phyloP scores from a whole-genome alignment of 2,113 vertebrate species.

The Chrysochloris asiatica region DNA sequence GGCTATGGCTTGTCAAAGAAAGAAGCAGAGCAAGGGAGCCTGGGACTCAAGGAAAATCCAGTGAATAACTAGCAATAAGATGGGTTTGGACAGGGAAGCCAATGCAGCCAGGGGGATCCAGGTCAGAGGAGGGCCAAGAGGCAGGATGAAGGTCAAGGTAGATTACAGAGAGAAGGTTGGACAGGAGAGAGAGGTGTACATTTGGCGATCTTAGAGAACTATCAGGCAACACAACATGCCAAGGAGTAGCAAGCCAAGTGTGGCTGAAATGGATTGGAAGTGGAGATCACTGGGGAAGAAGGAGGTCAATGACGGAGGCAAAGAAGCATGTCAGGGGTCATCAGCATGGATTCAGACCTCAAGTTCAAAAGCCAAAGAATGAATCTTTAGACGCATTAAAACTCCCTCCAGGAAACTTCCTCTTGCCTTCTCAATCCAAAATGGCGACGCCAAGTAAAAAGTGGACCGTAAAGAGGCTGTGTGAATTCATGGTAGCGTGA shows the following conservation, averaged over 20 bases:
- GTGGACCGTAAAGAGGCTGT: background rate
- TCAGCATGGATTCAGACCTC: background rate
- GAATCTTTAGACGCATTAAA: background rate
- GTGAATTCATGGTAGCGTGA: rapidly evolving
- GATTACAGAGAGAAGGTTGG: background rate
- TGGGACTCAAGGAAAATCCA: background rate
- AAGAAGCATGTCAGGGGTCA: background rate
- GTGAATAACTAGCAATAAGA: background rate
- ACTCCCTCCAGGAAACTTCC: background rate
- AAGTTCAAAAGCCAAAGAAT: background rate
- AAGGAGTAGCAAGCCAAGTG: background rate
- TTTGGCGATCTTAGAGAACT: background rate
- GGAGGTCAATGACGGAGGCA: background rate
- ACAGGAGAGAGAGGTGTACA: background rate
- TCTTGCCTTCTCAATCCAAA: background rate
- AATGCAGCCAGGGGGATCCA: background rate
- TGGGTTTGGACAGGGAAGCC: background rate
- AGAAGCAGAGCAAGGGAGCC: rapidly evolving
- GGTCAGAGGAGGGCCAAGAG: background rate
- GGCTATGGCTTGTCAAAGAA: background rate
- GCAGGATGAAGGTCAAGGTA: background rate
- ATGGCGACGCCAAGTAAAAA: background rate
- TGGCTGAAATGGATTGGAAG: no score
- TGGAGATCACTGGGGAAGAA: background rate
- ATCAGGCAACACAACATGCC: background rate